phyloP scores from a whole-genome alignment of 2,797 vertebrate genomes.

The Silurus lanzhouensis region DNA sequence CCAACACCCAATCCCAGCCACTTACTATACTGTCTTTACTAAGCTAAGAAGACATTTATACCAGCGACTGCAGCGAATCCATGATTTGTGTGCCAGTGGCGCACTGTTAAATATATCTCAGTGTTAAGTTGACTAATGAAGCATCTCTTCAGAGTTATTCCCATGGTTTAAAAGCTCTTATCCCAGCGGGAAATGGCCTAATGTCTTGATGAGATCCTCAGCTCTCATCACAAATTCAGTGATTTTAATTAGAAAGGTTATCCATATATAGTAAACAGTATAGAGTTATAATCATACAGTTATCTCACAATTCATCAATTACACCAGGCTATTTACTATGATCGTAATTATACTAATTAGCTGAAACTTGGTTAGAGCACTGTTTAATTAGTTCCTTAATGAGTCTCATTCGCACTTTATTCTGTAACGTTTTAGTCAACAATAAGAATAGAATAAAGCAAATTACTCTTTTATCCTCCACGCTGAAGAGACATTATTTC shows the following conservation, averaged over 20 bases:
- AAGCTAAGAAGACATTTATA: constrained; percentile 5
- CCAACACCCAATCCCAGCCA: constrained; percentile 13
- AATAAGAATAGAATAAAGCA: not conserved
- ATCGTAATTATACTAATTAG: not conserved
- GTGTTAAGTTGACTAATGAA: constrained; percentile 49
- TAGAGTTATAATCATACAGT: not conserved
- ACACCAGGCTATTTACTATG: not conserved
- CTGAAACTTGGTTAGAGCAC: not conserved
- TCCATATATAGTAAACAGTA: not conserved
- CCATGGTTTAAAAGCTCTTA: constrained; percentile 47
- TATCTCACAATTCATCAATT: not conserved
- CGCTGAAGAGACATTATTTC: not conserved
- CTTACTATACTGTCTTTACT: not conserved
- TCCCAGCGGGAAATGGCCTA: constrained; percentile 45
- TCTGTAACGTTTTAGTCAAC: not conserved
- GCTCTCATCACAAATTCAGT: constrained; percentile 5
- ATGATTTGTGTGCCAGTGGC: constrained; percentile 29
- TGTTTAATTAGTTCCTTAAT: not conserved
- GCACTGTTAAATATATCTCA: constrained; percentile 45
- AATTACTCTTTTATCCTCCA: not conserved
- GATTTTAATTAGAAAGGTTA: constrained; percentile 35
- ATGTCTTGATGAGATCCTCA: constrained; percentile 53
- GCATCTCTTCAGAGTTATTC: constrained; percentile 30
- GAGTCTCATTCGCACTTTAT: not conserved
- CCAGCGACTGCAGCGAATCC: constrained; percentile 19